phyloP scores from a whole-genome alignment of 1,140 invertebrate species.

The Chlorops oryzae region DNA sequence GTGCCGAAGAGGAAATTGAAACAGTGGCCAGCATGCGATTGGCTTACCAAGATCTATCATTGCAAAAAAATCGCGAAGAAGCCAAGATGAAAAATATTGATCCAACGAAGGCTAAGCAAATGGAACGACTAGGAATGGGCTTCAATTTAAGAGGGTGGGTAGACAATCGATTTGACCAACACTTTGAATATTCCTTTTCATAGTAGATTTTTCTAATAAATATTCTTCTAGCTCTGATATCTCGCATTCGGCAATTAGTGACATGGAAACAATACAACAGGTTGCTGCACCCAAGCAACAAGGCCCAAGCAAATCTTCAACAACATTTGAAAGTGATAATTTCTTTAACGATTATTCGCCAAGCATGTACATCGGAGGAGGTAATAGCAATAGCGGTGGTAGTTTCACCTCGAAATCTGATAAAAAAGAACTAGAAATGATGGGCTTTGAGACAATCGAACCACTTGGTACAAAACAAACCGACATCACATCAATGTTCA shows the following conservation, averaged over 20 bases:
- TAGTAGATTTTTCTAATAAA: too few species aligned
- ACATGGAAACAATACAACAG: conserved; percentile 91
- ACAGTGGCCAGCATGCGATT: conserved; percentile 72
- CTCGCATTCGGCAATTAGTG: conserved; percentile 86
- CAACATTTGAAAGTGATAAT: conserved; percentile 26
- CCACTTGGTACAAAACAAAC: conserved; percentile 36
- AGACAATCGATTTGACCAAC: conserved; percentile 17
- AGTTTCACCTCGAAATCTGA: conserved; percentile 28
- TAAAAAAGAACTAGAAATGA: conserved; percentile 36
- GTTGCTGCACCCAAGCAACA: conserved; percentile 35
- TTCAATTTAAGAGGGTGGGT: conserved; percentile 31
- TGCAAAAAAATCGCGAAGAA: conserved; percentile 72
- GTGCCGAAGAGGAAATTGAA: conserved; percentile 51
- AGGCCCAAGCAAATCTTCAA: neutral
- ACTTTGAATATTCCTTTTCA: conserved; percentile 1
- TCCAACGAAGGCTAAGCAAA: conserved; percentile 81
- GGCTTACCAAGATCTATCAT: conserved; percentile 80
- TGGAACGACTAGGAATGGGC: conserved; percentile 91
- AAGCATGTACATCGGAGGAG: conserved; percentile 21
- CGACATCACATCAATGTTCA: conserved; percentile 45
- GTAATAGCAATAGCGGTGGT: conserved; percentile 12
- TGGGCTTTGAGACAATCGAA: conserved; percentile 46
- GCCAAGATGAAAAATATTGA: conserved; percentile 69
- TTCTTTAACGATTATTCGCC: conserved; percentile 49
- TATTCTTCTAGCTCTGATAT: conserved; percentile 54